phyloP scores from a whole-genome alignment of 2,888 invertebrate species.

The Pseudococcus longispinus region DNA sequence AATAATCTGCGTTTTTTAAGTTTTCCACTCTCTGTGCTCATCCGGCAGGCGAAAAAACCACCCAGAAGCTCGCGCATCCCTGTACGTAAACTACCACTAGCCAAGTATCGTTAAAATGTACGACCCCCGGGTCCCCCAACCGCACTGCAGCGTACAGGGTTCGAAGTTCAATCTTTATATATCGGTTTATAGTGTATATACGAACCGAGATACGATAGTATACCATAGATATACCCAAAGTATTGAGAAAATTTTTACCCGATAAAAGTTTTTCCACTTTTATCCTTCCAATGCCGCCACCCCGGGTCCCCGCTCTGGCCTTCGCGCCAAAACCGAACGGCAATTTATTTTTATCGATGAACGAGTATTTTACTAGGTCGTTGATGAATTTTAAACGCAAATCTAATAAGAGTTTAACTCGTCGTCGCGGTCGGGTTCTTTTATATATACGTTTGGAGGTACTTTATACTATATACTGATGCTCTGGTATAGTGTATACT shows the following conservation, averaged over 20 bases:
- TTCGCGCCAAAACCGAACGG: background rate
- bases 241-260: slow-evolving; percentile 36
- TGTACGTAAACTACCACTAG: too few relatives aligned
- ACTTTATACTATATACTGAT: background rate
- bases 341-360: slow-evolving; percentile 37
- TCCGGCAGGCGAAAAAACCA: background rate
- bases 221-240: background rate
- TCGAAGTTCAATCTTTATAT: background rate
- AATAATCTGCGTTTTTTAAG: slow-evolving; percentile 12
- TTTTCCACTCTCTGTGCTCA: background rate
- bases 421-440: slow-evolving; percentile 8
- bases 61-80: background rate
- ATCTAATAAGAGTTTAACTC: slow-evolving; percentile 42
- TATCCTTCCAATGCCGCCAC: background rate
- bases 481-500: too few relatives aligned
- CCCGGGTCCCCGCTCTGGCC: too few relatives aligned
- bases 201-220: background rate
- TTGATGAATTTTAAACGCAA: slow-evolving; percentile 45
- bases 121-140: background rate
- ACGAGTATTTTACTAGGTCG: slow-evolving; percentile 33
- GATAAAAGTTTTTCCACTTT: slow-evolving; percentile 27
- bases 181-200: background rate
- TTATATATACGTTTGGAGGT: background rate
- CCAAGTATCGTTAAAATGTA: background rate
- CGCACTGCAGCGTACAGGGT: background rate